phyloP scores from a whole-genome alignment of 2,888 invertebrate genomes.

The Spodoptera littoralis region DNA sequence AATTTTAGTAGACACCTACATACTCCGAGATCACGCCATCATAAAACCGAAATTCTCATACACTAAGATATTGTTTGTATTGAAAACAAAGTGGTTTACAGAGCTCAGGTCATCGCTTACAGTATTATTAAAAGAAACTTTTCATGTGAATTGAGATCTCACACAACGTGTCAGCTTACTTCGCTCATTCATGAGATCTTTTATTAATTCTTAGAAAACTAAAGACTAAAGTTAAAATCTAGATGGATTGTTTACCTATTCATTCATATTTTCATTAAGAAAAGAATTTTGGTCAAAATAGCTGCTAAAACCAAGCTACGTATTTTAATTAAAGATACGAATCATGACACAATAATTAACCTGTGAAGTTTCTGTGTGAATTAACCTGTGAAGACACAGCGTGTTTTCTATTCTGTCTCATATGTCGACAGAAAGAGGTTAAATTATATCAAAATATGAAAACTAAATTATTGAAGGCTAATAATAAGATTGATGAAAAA shows the following conservation, averaged over 20 bases:
- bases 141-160: slow-evolving; percentile 38
- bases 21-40: slow-evolving; percentile 4
- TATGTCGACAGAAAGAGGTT: too few relatives aligned
- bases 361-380: too few relatives aligned
- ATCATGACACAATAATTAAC: too few relatives aligned
- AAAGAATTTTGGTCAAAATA: too few relatives aligned
- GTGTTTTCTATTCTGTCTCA: too few relatives aligned
- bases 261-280: too few relatives aligned
- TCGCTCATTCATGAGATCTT: slow-evolving; percentile 13
- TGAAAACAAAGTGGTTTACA: slow-evolving; percentile 44
- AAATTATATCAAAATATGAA: too few relatives aligned
- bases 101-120: slow-evolving; percentile 16
- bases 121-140: slow-evolving; percentile 36
- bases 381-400: too few relatives aligned
- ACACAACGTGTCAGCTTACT: slow-evolving; percentile 24
- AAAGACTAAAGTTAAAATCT: slow-evolving; percentile 8
- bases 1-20: neutral
- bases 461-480: too few relatives aligned
- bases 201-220: slow-evolving; percentile 30
- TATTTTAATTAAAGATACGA: too few relatives aligned
- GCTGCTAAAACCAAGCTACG: too few relatives aligned
- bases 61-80: slow-evolving; percentile 37
- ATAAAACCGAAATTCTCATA: slow-evolving; percentile 22
- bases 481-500: too few relatives aligned
- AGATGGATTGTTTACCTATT: neutral